Base-by-base conservation (phyloP, 1,140 invertebrate species). In the Pentalonia nigronervosa region DNA sequence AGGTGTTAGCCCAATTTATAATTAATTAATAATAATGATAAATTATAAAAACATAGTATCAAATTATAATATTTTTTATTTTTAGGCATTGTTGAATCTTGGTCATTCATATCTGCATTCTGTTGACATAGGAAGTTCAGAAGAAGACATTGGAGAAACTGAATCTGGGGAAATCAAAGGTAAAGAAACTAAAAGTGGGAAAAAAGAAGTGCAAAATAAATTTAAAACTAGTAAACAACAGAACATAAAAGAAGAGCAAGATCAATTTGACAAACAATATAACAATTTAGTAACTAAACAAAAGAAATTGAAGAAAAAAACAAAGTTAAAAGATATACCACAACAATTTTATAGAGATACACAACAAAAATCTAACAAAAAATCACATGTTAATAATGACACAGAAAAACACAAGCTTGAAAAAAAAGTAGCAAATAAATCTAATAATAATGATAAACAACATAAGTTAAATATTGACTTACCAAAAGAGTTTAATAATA, bases 111-210 rank as follows among this genome's bases (percentile, higher is more conserved):
- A 56, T 76, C n/a, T 76, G 1, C 47, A 34, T 34, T 67, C 56
- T 56, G 56, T 56, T 90, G 60, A 88, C 9, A 76, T 93, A 86
- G 56, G 30, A 53, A 36, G 84, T 48, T 60, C 25, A 83, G 86
- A 87, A n/a, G 88, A 67, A 89, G 94, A 86, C 89, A 94, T 94
- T 93, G 93, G 90, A 94, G 90, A 93, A 94, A 86, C 67, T 45
- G 87, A 93, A 60, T 50, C 88, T 56, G 93, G 50, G 93, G 90
- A 36, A 87, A 84, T 89, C 92, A 93, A 94, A 83, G 91, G 93
- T 94, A 92, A 94, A 41, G 45, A 34, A 81, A 30, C 7, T 34
- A 20, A 56, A 21, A 36, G 3, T 7, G 11, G 9, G 23, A 25
- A 67, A 41, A 41, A 90, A 90, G 25, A 83, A 93, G 25, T 41